Evolutionary conservation across 2,888 invertebrate species (phyloP).

Genomic region (Limulus polyphemus): DNA sequence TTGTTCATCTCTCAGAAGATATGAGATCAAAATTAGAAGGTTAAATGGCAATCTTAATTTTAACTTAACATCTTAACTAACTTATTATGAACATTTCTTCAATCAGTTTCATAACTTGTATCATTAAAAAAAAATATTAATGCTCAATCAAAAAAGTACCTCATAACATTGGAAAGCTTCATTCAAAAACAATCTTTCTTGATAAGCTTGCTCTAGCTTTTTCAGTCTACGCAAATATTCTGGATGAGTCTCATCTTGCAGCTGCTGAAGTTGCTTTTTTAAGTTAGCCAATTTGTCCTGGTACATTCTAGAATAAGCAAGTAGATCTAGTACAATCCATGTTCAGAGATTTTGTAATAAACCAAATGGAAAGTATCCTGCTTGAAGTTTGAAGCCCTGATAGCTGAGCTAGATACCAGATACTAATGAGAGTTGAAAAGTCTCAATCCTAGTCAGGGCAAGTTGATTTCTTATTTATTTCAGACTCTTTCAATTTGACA

Average conservation of each 20-base stretch:
- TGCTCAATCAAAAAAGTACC: constrained; percentile 26
- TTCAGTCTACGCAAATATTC: constrained; percentile 71
- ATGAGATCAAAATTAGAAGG: constrained; percentile 28
- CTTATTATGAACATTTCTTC: too few species aligned
- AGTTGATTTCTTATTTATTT: too few species aligned
- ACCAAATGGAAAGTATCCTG: not conserved
- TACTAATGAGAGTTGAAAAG: too few species aligned
- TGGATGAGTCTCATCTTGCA: constrained; percentile 71
- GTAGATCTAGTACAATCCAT: not conserved
- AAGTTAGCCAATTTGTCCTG: constrained; percentile 78
- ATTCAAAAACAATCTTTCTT: constrained; percentile 50
- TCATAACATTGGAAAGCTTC: constrained; percentile 37
- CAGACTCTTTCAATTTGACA: too few species aligned
- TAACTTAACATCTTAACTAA: too few species aligned
- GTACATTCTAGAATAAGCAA: constrained; percentile 44
- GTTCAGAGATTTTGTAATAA: not conserved
- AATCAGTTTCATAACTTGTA: constrained; percentile 2
- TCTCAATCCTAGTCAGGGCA: too few species aligned
- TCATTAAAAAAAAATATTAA: not conserved
- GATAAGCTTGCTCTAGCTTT: constrained; percentile 64
- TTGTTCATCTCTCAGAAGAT: too few species aligned
- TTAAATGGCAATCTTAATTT: constrained; percentile 4
- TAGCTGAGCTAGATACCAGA: too few species aligned
- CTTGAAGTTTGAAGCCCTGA: too few species aligned
- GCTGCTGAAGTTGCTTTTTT: constrained; percentile 75